These are phyloP conservation scores for Paradoxurus hermaphroditus DNA, from an alignment of 2,113 vertebrate genomes.

Conservation along the genomic window DNA sequence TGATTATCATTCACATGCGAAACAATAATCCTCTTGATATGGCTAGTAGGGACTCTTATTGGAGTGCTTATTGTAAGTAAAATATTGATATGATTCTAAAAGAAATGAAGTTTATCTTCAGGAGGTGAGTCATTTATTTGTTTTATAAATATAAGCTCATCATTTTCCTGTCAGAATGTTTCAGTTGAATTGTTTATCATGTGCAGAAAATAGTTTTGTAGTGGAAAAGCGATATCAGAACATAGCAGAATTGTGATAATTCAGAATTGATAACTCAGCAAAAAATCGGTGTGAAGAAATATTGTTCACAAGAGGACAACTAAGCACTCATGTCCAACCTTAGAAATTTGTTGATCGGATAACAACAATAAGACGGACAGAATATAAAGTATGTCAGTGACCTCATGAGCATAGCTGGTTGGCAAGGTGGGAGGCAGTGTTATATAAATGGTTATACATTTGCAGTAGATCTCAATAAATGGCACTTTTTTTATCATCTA, in stretches of 20 bases:
- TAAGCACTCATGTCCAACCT: background rate
- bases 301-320: background rate
- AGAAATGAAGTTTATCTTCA: conserved; percentile 37
- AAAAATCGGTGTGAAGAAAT: conserved; percentile 61
- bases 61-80: conserved; percentile 47
- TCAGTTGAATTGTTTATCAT: background rate
- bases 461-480: conserved; percentile 44
- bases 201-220: background rate
- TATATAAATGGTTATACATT: conserved; percentile 44
- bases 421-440: background rate
- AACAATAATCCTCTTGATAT: conserved; percentile 50
- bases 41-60: conserved; percentile 32
- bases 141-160: background rate
- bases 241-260: background rate
- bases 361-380: conserved; percentile 27
- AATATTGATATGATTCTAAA: conserved; percentile 39
- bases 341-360: conserved; percentile 56
- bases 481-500: conserved; percentile 18
- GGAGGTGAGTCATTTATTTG: background rate
- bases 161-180: background rate
- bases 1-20: conserved; percentile 58
- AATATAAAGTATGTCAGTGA: background rate
- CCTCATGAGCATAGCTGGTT: background rate
- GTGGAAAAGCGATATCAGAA: background rate
- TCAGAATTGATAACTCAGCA: conserved; percentile 34